Percentiles rank a stretch among this genome's conserved stretches.
phyloP scores from a whole-genome alignment of 2,797 vertebrate genomes.

The Lagorchestes hirsutus region DNA sequence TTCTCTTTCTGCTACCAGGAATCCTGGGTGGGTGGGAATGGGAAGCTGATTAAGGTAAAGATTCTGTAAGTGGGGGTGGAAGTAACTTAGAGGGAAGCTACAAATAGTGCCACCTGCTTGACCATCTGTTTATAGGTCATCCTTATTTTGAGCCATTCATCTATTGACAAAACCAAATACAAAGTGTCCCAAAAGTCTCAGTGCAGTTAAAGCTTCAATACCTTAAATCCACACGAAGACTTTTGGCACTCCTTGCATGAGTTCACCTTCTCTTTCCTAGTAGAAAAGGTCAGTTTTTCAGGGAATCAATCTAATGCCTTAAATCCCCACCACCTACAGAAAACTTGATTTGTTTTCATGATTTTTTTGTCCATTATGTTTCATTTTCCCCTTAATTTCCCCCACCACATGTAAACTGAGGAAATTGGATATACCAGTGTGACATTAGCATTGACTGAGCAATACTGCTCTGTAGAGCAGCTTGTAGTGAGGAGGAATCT shows the following conservation, averaged over 20 bases:
- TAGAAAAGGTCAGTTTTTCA: conserved; percentile 25
- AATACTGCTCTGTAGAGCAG: neutral
- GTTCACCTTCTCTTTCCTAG: neutral
- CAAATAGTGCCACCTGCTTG: conserved; percentile 13
- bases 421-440: neutral
- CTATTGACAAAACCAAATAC: conserved; percentile 18
- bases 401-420: neutral
- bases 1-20: conserved; percentile 24
- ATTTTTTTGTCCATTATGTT: neutral
- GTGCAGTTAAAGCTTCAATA: neutral
- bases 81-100: conserved; percentile 2
- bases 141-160: conserved; percentile 8
- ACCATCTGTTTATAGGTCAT: neutral
- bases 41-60: conserved; percentile 40
- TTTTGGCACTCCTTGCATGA: neutral
- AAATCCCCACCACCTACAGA: conserved; percentile 17
- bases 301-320: neutral
- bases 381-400: conserved; percentile 46
- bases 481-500: neutral
- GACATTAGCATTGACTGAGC: neutral
- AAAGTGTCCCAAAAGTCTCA: conserved; percentile 6
- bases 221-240: neutral
- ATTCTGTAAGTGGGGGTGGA: conserved; percentile 27
- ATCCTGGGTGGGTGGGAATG: neutral
- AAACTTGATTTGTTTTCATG: conserved; percentile 33